phyloP scores from a whole-genome alignment of 2,113 vertebrate species.

The Oriolus oriolus region DNA sequence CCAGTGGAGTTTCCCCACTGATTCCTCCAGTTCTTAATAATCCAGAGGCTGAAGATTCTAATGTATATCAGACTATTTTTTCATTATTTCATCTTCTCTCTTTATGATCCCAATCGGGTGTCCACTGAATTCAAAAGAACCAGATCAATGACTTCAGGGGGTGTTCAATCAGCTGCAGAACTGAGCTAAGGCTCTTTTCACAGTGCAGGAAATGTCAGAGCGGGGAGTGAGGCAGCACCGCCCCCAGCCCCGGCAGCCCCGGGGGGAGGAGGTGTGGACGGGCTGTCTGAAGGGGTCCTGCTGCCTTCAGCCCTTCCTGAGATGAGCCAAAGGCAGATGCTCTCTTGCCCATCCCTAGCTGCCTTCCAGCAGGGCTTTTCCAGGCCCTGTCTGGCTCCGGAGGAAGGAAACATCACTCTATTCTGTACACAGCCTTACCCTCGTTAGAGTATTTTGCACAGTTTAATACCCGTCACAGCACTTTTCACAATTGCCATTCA shows the following conservation, averaged over 20 bases:
- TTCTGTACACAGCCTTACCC: neutral
- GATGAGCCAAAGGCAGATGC: rapidly evolving
- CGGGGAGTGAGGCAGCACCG: neutral
- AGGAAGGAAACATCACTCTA: neutral
- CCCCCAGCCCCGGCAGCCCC: rapidly evolving
- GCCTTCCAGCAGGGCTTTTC: neutral
- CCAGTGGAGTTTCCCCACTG: neutral
- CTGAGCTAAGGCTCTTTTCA: neutral
- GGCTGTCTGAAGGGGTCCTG: neutral
- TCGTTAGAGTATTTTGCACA: rapidly evolving
- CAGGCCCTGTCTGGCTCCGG: neutral
- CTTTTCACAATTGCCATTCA: neutral
- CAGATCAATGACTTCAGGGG: neutral
- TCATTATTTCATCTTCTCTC: neutral
- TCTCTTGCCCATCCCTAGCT: too few relatives aligned
- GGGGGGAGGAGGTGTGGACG: rapidly evolving
- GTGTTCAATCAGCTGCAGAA: neutral
- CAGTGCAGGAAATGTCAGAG: neutral
- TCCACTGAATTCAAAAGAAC: neutral
- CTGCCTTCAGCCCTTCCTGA: neutral
- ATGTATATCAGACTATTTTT: neutral
- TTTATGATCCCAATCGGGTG: neutral
- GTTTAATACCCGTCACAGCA: neutral
- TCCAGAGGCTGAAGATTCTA: neutral
- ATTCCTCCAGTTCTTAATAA: neutral